Base-by-base conservation (phyloP, 2,888 invertebrate genomes). In the Callosobruchus maculatus region DNA sequence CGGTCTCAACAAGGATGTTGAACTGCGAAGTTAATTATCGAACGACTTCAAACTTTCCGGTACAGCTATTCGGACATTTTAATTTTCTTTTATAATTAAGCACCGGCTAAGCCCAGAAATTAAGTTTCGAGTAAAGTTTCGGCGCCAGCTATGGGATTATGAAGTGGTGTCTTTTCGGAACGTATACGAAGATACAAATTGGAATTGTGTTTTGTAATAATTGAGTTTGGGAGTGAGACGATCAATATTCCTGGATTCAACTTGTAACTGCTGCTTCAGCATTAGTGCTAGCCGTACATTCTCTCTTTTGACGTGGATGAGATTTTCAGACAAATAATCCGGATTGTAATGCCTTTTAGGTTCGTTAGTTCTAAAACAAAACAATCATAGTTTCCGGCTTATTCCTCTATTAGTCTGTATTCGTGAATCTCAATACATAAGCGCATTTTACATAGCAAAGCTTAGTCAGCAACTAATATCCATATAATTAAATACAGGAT, bases 71-170 rank as follows among this genome's bases (percentile, higher is more conserved):
- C 67, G 70, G 70, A 66, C 70, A 68, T 76, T 76, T 76, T 76
- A 76, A 74, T 76, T 74, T 70, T 76, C 74, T 71, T 69, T 71
- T 71, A 67, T 72, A 76, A 76, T 75, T 76, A 76, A 73, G 74
- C 74, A 0, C 30, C 20, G 21, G 70, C 70, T 49, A 49, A 49
- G 49, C 49, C 49, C 49, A 49, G 49, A 49, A 49, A 49, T 49
- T 49, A 49, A 49, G 49, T 49, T 49, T 49, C 5, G 49, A 49
- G 49, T 49, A 49, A 49, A 49, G 49, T 49, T 49, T 49, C 49
- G 49, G 49, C 49, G 49, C 49, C 3, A 49, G 49, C 49, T 13
- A n/a, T n/a, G n/a, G n/a, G n/a, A n/a, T n/a, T 49, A 49, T 49
- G 49, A 49, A 49, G 49, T 49, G 49, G 49, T 49, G 49, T 49